Base-by-base conservation (phyloP, 2,797 vertebrate species). In the Poliocrania exsul region DNA sequence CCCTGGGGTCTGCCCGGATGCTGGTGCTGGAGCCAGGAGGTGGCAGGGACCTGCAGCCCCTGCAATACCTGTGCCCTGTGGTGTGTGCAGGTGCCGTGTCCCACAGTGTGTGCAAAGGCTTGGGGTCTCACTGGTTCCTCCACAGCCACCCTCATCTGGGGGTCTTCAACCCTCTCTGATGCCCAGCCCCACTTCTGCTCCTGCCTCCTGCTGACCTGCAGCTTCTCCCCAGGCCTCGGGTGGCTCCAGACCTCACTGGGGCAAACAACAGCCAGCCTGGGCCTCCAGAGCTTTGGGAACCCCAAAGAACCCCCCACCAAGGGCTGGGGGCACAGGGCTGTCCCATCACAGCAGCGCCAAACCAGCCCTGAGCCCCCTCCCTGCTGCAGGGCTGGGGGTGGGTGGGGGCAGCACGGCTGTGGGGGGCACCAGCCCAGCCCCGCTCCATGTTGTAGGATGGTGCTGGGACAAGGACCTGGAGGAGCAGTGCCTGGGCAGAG, bases 21-120 rank as follows among this genome's bases (percentile, higher is more conserved):
- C 25, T 6, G 10, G 42, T 28, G n/a, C 11, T 3, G n/a, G 33
- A 28, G 16, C 47, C 23, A 49, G 47, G 47, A 49, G 47, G 29
- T 5, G 1, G 4, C 3, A 1, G 29, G 4, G 47, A 49, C 24
- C 61, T 37, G 64, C n/a, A 54, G 38, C 0, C 2, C 0, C 20
- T 37, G 57, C 1, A 1, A 29, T 8, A 10, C 11, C 62, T 10
- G 23, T 26, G 29, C 33, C 56, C 38, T 21, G 42, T 3, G 1
- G 35, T 1, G 8, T 24, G 35, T 46, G 69, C 60, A 10, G 37
- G 15, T 66, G 23, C 24, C 0, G 0, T n/a, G 62, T n/a, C 37
- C 74, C 47, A 15, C 44, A 9, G 29, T 0, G 6, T 1, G 1
- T 6, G 19, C 38, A 16, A 11, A n/a, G 3, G 58, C 17, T 13